Percentiles rank a stretch among this genome's conserved stretches.
These are phyloP conservation scores for Calonectris borealis DNA, from an alignment of 2,113 vertebrate genomes.

Conservation along the genomic window DNA sequence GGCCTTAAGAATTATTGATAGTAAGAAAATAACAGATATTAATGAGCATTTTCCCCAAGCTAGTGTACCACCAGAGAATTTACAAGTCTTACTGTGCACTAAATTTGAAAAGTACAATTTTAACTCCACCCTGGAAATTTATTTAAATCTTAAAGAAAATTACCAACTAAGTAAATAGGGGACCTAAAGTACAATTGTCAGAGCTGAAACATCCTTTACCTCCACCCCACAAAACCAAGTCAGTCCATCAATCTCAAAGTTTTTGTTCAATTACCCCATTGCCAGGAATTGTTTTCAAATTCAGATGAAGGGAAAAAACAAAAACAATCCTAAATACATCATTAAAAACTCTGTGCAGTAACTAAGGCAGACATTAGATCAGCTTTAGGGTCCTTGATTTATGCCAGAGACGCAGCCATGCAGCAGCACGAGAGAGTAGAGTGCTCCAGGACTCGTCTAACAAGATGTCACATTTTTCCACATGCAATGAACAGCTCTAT, in stretches of 20 bases:
- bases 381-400: background rate
- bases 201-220: background rate
- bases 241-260: background rate
- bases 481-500: background rate
- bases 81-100: background rate
- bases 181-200: background rate
- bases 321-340: background rate
- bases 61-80: background rate
- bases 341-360: background rate
- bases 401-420: background rate
- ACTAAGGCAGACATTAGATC: background rate
- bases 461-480: background rate
- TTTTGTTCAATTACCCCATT: background rate
- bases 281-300: background rate
- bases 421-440: background rate
- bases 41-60: background rate
- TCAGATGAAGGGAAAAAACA: background rate
- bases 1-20: background rate
- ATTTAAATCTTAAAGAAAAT: constrained; percentile 36
- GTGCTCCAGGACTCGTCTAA: background rate
- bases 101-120: constrained; percentile 23
- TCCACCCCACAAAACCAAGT: background rate
- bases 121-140: constrained; percentile 2
- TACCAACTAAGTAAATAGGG: background rate
- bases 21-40: constrained; percentile 14